phyloP scores from a whole-genome alignment of 2,888 invertebrate species.

The Idaea aversata region DNA sequence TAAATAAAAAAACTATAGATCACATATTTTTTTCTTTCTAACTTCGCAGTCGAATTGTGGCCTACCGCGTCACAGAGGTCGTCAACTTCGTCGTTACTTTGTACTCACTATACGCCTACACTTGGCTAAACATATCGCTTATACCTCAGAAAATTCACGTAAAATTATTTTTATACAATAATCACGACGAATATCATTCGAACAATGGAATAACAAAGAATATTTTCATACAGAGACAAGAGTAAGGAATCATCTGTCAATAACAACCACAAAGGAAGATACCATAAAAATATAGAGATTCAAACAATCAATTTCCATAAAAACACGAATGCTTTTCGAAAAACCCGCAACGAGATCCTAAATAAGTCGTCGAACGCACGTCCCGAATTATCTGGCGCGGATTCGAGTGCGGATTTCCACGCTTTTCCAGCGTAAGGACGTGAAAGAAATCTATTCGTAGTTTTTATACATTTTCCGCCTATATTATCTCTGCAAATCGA shows the following conservation, averaged over 20 bases:
- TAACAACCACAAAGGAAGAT: conserved; percentile 1
- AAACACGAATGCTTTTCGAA: conserved; percentile 20
- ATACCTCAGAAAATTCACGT: too few species aligned
- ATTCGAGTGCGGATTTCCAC: conserved; percentile 21
- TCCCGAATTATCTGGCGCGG: conserved; percentile 23
- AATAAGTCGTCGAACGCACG: conserved; percentile 24
- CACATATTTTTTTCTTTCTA: background rate
- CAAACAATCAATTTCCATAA: conserved; percentile 27
- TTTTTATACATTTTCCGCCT: conserved; percentile 19
- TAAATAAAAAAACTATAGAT: too few species aligned
- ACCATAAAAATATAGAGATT: conserved; percentile 10
- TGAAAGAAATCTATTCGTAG: conserved; percentile 18
- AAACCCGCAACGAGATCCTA: conserved; percentile 21
- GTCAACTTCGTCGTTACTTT: too few species aligned
- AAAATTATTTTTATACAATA: background rate
- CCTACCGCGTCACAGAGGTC: too few species aligned
- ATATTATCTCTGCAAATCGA: conserved; percentile 5
- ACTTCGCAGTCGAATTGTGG: too few species aligned
- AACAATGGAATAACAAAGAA: background rate
- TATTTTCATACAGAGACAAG: background rate
- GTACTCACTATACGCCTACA: too few species aligned
- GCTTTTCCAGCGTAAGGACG: conserved; percentile 11
- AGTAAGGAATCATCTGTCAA: background rate
- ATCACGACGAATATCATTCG: background rate
- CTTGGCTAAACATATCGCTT: too few species aligned